Evolutionary conservation across 2,888 invertebrate species (phyloP).

Genomic region (Disparrhopalites patrizii): DNA sequence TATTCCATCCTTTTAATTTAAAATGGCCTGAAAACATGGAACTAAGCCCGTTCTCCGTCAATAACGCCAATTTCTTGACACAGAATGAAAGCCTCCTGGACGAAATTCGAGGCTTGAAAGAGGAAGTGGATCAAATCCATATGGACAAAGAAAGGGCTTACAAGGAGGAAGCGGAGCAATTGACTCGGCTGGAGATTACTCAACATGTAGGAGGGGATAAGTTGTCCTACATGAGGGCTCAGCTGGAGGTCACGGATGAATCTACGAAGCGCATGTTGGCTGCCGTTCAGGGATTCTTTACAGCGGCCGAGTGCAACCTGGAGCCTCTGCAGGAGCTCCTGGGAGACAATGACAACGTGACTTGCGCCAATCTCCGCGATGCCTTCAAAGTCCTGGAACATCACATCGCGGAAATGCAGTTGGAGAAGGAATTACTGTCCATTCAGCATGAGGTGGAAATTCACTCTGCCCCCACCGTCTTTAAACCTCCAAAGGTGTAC

Average conservation of each 20-base stretch:
- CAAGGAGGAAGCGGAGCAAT: neutral
- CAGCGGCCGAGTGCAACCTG: conserved; percentile 15
- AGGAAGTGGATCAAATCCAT: neutral
- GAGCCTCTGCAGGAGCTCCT: neutral
- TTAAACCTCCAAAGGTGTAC: conserved; percentile 11
- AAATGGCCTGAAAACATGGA: neutral
- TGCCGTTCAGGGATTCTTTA: conserved; percentile 13
- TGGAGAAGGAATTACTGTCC: conserved; percentile 16
- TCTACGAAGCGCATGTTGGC: neutral
- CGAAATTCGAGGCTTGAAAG: conserved; percentile 15
- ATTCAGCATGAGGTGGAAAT: conserved; percentile 17
- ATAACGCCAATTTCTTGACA: neutral
- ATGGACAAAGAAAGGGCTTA: neutral
- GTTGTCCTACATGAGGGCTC: neutral
- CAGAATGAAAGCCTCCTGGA: conserved; percentile 11
- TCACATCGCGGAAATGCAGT: conserved; percentile 17
- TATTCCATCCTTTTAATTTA: too few species aligned
- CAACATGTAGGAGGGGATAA: conserved; percentile 10
- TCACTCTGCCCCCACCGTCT: neutral
- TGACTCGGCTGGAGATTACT: neutral
- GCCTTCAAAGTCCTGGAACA: conserved; percentile 28
- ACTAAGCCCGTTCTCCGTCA: neutral
- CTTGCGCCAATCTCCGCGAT: neutral
- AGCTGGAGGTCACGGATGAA: conserved; percentile 12
- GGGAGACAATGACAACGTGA: conserved; percentile 1